phyloP scores from a whole-genome alignment of 2,797 vertebrate species.

The Chaetodon trifasciatus region DNA sequence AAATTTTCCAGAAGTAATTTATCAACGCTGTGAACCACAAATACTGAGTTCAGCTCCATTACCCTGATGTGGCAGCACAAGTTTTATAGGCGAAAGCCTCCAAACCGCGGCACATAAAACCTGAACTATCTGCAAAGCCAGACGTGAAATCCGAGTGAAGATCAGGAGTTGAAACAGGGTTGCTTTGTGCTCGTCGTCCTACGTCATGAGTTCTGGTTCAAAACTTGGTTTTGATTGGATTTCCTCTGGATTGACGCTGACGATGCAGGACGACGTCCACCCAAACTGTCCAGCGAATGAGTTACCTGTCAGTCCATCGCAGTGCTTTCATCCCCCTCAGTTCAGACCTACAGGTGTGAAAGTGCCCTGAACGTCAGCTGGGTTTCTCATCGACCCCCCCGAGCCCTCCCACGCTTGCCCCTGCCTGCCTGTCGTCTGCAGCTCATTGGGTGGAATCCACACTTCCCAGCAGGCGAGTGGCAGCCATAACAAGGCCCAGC shows the following conservation, averaged over 20 bases:
- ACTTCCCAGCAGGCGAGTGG: conserved; percentile 12
- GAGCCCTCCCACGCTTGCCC: fast-evolving
- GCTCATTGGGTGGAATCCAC: conserved; percentile 19
- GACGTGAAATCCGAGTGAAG: neutral
- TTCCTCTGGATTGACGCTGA: neutral
- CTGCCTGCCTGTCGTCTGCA: conserved; percentile 5
- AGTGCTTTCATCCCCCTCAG: too few species aligned
- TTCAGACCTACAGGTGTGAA: neutral
- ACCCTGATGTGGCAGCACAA: neutral
- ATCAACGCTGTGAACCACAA: neutral
- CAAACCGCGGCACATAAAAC: neutral
- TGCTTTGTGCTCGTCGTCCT: neutral
- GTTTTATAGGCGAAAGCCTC: neutral
- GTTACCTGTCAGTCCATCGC: too few species aligned
- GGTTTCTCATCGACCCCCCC: too few species aligned
- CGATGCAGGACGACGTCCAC: neutral
- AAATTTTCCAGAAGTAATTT: neutral
- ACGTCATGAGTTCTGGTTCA: neutral
- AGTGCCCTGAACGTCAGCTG: neutral
- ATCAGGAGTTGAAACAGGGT: neutral
- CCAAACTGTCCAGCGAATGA: neutral
- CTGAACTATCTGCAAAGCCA: neutral
- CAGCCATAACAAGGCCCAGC: conserved; percentile 79
- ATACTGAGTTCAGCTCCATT: neutral
- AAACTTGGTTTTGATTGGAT: neutral